Percentiles rank a stretch among this genome's conserved stretches.
Evolutionary conservation across 2,113 vertebrate species (phyloP).

Genomic region (Shinisaurus crocodilurus): DNA sequence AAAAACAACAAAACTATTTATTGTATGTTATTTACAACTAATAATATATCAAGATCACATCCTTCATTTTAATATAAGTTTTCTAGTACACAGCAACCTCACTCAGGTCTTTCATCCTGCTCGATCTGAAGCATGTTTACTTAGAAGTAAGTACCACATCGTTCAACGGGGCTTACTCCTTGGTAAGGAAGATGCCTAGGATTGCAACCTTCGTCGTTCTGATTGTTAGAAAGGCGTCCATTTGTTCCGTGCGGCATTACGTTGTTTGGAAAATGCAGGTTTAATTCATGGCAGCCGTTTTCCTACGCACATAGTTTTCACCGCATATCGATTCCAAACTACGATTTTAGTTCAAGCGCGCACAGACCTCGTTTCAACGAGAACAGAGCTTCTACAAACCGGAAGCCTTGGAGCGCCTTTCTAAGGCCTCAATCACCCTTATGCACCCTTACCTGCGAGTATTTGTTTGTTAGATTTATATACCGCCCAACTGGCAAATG

Average conservation of each 20-base stretch:
- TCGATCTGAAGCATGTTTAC: neutral
- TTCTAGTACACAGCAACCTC: neutral
- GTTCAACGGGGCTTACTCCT: neutral
- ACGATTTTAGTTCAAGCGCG: neutral
- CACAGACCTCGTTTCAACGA: neutral
- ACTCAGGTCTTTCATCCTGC: too few species aligned
- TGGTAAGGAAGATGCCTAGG: neutral
- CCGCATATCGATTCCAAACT: neutral
- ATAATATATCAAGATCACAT: neutral
- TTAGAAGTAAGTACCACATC: neutral
- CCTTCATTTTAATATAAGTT: neutral
- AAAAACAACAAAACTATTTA: neutral
- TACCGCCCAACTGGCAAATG: neutral
- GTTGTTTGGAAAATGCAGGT: neutral
- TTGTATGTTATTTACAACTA: neutral
- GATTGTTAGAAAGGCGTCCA: neutral
- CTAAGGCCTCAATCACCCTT: too few species aligned
- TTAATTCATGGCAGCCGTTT: slow-evolving; percentile 3
- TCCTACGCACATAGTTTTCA: slow-evolving; percentile 30
- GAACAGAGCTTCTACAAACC: neutral
- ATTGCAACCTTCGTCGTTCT: neutral
- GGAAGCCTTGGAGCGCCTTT: too few species aligned
- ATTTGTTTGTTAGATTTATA: too few species aligned
- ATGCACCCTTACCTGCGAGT: too few species aligned
- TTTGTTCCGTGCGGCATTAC: neutral